Conservation (phyloP, 2,797 vertebrate genomes). For the Garrulus glandarius region DNA sequence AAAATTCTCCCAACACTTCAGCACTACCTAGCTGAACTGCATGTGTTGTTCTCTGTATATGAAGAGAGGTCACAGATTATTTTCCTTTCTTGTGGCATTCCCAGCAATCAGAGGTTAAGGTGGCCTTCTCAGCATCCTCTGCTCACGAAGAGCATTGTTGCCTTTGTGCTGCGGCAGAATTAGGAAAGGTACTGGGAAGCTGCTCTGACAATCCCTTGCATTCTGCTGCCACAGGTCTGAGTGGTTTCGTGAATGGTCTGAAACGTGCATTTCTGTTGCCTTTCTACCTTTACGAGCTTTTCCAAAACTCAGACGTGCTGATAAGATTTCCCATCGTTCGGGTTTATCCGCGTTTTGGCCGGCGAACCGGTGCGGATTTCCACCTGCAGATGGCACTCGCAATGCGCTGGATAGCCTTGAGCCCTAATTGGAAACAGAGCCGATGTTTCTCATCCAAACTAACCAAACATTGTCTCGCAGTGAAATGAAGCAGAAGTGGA, state of each 20-base stretch:
- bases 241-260: background rate
- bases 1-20: background rate
- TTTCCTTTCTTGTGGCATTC: background rate
- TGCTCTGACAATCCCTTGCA: background rate
- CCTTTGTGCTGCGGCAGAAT: background rate
- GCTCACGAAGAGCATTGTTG: background rate
- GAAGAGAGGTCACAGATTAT: background rate
- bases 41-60: rapidly evolving
- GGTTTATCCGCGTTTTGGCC: rapidly evolving
- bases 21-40: background rate
- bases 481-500: background rate
- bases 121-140: background rate
- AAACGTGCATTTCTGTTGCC: background rate
- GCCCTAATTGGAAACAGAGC: background rate
- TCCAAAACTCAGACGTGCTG: rapidly evolving
- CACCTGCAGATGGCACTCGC: constrained; percentile 62
- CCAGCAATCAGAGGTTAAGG: rapidly evolving
- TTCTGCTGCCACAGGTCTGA: background rate
- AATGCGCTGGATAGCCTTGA: background rate
- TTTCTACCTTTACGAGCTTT: background rate
- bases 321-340: rapidly evolving
- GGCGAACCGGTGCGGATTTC: no score
- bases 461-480: background rate
- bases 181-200: background rate
- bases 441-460: background rate